phyloP scores from a whole-genome alignment of 2,113 vertebrate species.

The Panthera leo region DNA sequence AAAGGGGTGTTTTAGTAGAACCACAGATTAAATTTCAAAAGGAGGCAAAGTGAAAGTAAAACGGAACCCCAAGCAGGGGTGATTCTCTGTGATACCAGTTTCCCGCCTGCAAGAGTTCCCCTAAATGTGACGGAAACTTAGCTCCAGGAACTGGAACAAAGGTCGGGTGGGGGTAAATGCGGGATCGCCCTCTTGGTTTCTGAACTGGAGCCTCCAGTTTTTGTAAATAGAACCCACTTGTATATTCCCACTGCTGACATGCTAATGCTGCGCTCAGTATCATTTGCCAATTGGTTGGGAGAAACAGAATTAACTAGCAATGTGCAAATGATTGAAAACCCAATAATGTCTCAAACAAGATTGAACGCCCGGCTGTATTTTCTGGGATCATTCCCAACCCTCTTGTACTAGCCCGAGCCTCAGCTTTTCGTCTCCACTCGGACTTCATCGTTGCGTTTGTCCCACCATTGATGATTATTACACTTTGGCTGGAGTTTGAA shows the following conservation, averaged over 20 bases:
- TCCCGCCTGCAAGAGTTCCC: neutral
- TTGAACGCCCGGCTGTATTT: neutral
- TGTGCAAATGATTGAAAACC: neutral
- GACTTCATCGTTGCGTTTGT: neutral
- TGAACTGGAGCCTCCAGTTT: neutral
- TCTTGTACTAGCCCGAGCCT: neutral
- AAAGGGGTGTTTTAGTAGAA: neutral
- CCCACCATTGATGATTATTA: neutral
- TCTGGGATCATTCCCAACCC: neutral
- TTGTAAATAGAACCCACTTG: neutral
- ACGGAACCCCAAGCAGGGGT: neutral
- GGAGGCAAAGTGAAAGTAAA: constrained; percentile 73
- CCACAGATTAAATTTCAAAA: constrained; percentile 51
- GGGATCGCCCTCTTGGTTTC: neutral
- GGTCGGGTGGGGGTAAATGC: too few relatives aligned
- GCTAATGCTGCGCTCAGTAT: neutral
- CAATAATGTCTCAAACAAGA: neutral
- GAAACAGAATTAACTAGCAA: neutral
- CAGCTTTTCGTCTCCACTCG: neutral
- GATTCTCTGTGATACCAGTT: neutral
- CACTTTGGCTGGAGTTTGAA: neutral
- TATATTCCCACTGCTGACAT: neutral
- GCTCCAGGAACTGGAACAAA: neutral
- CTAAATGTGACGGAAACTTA: neutral
- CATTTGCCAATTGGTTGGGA: neutral